Evolutionary conservation across 2,797 vertebrate species (phyloP).

Genomic region (Peromyscus nudipes): DNA sequence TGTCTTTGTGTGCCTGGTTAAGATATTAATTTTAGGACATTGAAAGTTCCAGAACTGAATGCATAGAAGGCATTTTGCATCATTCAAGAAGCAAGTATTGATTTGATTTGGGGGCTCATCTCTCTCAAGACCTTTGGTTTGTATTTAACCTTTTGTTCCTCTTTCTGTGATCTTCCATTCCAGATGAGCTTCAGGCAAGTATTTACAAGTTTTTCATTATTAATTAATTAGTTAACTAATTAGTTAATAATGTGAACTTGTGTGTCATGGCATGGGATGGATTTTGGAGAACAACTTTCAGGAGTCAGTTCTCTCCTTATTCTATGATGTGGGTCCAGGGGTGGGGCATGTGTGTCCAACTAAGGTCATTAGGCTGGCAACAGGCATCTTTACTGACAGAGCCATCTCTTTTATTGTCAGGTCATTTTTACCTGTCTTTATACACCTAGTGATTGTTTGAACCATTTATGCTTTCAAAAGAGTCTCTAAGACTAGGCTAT

Average conservation of each 20-base stretch:
- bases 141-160: not conserved
- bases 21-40: slow-evolving; percentile 25
- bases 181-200: not conserved
- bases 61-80: not conserved
- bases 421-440: slow-evolving; percentile 16
- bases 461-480: slow-evolving; percentile 41
- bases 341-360: not conserved
- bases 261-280: not conserved
- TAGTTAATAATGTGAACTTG: not conserved
- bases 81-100: not conserved
- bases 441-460: slow-evolving; percentile 17
- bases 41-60: slow-evolving; percentile 42
- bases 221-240: not conserved
- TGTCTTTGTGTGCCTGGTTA: slow-evolving; percentile 31
- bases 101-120: slow-evolving; percentile 32
- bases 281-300: not conserved
- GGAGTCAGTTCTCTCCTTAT: not conserved
- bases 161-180: not conserved
- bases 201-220: not conserved
- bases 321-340: not conserved
- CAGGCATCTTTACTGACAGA: not conserved
- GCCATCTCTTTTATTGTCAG: not conserved
- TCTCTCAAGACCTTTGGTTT: not conserved
- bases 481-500: not conserved
- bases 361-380: not conserved